Conservation (phyloP, 2,797 vertebrate species). For the Hippocampus kuda region DNA sequence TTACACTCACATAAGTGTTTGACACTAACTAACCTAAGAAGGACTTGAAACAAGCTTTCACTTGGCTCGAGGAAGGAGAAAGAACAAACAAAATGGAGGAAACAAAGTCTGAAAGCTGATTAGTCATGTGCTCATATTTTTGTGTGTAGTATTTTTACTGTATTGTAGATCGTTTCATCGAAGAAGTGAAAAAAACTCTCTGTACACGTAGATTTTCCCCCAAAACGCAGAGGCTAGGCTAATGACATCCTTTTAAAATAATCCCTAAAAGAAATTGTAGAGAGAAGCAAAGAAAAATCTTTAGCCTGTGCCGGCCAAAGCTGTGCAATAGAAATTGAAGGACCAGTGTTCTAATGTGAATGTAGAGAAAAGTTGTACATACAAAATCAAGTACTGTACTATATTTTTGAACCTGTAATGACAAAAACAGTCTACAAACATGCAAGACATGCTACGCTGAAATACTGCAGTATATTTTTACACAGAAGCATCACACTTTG, state of each 20-base stretch:
- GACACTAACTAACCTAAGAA: slow-evolving; percentile 17
- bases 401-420: neutral
- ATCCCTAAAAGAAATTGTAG: neutral
- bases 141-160: slow-evolving; percentile 17
- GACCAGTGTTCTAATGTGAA: neutral
- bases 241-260: neutral
- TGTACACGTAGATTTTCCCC: neutral
- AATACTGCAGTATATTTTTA: neutral
- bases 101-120: slow-evolving; percentile 22
- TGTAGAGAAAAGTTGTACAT: neutral
- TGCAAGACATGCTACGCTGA: neutral
- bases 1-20: slow-evolving; percentile 5
- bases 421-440: neutral
- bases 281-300: neutral
- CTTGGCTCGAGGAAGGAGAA: neutral
- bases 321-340: neutral
- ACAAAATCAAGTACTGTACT: neutral
- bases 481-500: neutral
- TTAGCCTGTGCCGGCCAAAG: neutral
- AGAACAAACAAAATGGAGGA: slow-evolving; percentile 10
- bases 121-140: slow-evolving; percentile 34
- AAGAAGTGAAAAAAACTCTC: slow-evolving; percentile 6
- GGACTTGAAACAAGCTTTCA: slow-evolving; percentile 2
- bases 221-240: neutral
- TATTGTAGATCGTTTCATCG: neutral